Conservation (phyloP, 2,797 vertebrate species). For the Chanos chanos region DNA sequence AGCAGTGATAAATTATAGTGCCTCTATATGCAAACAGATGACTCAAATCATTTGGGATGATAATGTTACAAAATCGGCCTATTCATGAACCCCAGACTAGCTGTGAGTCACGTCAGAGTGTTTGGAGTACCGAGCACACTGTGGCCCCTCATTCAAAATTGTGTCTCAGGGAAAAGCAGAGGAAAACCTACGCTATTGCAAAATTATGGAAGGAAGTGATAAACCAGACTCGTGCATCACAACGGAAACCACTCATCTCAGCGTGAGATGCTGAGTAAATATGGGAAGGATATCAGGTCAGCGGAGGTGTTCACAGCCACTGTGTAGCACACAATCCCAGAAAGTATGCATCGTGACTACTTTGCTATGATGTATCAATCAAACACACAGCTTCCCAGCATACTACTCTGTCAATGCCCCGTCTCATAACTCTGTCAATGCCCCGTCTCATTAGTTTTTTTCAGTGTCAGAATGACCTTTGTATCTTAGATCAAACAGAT, state of each 20-base stretch:
- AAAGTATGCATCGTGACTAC: not conserved
- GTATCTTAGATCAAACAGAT: too few species aligned
- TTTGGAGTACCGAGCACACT: not conserved
- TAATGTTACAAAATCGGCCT: too few species aligned
- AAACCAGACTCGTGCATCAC: not conserved
- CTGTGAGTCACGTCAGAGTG: not conserved
- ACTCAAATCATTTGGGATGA: too few species aligned
- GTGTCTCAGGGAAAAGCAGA: not conserved
- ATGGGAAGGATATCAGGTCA: slow-evolving; percentile 29
- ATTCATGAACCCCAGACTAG: not conserved
- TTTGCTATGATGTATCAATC: too few species aligned
- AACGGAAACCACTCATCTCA: not conserved
- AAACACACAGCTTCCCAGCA: too few species aligned
- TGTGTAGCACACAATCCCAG: not conserved
- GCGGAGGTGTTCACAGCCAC: not conserved
- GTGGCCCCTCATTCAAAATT: not conserved
- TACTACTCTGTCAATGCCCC: too few species aligned
- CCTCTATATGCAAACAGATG: too few species aligned
- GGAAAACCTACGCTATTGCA: not conserved
- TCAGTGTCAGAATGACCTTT: too few species aligned
- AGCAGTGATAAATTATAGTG: too few species aligned
- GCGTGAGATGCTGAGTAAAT: slow-evolving; percentile 25
- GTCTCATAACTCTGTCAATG: too few species aligned
- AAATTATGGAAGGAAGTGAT: slow-evolving; percentile 21
- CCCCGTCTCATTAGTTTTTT: too few species aligned